phyloP scores from a whole-genome alignment of 1,140 invertebrate species.

The Pachyrhynchus sulphureomaculatus region DNA sequence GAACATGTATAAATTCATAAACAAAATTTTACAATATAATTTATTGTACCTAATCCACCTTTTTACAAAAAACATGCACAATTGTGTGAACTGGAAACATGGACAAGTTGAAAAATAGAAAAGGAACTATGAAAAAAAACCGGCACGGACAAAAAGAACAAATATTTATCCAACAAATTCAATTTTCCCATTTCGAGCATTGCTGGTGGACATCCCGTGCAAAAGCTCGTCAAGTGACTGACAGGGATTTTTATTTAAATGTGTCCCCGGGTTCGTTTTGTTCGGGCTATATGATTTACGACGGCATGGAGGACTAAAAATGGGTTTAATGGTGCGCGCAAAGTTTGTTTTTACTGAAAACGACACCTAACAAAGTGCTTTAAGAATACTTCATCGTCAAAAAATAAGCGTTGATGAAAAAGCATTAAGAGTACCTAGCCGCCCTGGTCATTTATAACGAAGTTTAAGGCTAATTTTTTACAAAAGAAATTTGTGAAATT shows the following conservation, averaged over 20 bases:
- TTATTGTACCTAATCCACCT: no score
- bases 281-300: constrained; percentile 22
- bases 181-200: constrained; percentile 24
- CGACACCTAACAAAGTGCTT: constrained; percentile 29
- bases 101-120: not conserved
- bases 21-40: no score
- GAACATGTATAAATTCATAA: no score
- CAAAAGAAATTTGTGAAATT: not conserved
- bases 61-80: no score
- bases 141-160: not conserved
- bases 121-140: not conserved
- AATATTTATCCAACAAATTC: constrained; percentile 18
- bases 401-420: constrained; percentile 23
- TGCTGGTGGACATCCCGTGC: not conserved
- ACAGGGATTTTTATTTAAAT: constrained; percentile 30
- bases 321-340: constrained; percentile 27
- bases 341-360: constrained; percentile 30
- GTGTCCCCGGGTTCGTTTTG: constrained; percentile 12
- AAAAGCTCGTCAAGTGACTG: constrained; percentile 8
- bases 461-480: not conserved
- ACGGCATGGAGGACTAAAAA: constrained; percentile 16
- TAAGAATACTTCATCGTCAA: constrained; percentile 19
- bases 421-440: constrained; percentile 7
- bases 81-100: no score
- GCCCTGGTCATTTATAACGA: constrained; percentile 19